Percentiles rank a stretch among this genome's conserved stretches.
Evolutionary conservation across 2,888 invertebrate species (phyloP).

Genomic region (Tetanocera ferruginea): DNA sequence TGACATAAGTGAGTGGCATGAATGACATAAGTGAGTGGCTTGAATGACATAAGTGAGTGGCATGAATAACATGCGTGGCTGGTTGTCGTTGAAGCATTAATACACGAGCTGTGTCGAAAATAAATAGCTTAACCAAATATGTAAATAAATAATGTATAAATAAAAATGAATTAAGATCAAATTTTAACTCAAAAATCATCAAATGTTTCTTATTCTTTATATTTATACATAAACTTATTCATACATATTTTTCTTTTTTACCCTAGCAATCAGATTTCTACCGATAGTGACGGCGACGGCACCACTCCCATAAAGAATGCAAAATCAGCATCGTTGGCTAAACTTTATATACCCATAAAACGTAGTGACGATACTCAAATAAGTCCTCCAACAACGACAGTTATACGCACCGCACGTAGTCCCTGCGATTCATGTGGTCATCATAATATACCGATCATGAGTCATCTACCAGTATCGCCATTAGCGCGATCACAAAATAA

Average conservation of each 20-base stretch:
- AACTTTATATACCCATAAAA: slow-evolving; percentile 44
- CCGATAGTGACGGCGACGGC: slow-evolving; percentile 55
- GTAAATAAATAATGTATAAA: too few relatives aligned
- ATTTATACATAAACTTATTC: too few relatives aligned
- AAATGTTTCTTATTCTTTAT: too few relatives aligned
- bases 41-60: too few relatives aligned
- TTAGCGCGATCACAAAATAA: slow-evolving; percentile 66
- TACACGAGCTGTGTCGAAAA: too few relatives aligned
- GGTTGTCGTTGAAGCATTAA: too few relatives aligned
- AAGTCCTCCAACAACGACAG: slow-evolving; percentile 35
- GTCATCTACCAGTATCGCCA: slow-evolving; percentile 62
- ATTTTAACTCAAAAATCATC: too few relatives aligned
- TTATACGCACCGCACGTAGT: slow-evolving; percentile 58
- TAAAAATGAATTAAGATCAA: too few relatives aligned
- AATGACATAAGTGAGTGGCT: too few relatives aligned
- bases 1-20: too few relatives aligned
- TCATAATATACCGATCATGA: slow-evolving; percentile 65
- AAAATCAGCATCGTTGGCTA: slow-evolving; percentile 60
- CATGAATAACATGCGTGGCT: too few relatives aligned
- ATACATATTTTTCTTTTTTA: neutral
- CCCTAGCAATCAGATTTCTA: slow-evolving; percentile 52
- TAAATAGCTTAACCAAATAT: too few relatives aligned
- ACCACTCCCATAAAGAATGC: slow-evolving; percentile 54
- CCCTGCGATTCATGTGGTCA: slow-evolving; percentile 65
- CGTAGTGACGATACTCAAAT: slow-evolving; percentile 28